Percentiles rank a stretch among this genome's conserved stretches.
phyloP scores from a whole-genome alignment of 2,113 vertebrate species.

The Sarotherodon lohbergeri region DNA sequence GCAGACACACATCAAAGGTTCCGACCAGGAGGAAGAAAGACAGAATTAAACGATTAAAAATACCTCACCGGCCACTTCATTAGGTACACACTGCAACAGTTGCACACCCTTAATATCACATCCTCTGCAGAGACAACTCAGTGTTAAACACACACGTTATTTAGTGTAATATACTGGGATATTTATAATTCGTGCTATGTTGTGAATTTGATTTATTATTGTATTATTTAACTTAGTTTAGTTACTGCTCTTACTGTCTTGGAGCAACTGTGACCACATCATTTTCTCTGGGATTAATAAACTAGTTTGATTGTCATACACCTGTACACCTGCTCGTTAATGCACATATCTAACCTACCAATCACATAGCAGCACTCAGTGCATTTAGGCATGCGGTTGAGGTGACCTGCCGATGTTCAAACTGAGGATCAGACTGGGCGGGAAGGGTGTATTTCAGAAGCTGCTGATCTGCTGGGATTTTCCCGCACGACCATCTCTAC shows the following conservation, averaged over 20 bases:
- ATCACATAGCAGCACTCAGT: neutral
- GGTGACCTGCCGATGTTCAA: neutral
- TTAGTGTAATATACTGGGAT: neutral
- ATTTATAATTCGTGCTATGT: neutral
- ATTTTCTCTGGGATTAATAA: neutral
- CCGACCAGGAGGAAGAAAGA: neutral
- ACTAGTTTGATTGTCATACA: neutral
- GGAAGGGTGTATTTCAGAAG: neutral
- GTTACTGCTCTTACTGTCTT: neutral
- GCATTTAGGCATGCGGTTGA: neutral
- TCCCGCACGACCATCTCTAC: neutral
- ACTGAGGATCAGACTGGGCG: accelerated
- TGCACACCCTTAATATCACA: neutral
- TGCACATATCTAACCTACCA: neutral
- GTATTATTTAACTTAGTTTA: neutral
- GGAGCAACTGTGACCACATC: neutral
- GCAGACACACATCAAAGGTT: neutral
- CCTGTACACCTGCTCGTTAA: accelerated
- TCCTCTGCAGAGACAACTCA: neutral
- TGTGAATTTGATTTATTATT: neutral
- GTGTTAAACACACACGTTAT: neutral
- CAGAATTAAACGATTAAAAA: neutral
- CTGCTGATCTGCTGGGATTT: neutral
- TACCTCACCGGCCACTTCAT: neutral
- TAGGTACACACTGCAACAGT: neutral